Percentiles rank a stretch among this genome's conserved stretches.
phyloP scores from a whole-genome alignment of 2,113 vertebrate species.

The Catagonus wagneri region DNA sequence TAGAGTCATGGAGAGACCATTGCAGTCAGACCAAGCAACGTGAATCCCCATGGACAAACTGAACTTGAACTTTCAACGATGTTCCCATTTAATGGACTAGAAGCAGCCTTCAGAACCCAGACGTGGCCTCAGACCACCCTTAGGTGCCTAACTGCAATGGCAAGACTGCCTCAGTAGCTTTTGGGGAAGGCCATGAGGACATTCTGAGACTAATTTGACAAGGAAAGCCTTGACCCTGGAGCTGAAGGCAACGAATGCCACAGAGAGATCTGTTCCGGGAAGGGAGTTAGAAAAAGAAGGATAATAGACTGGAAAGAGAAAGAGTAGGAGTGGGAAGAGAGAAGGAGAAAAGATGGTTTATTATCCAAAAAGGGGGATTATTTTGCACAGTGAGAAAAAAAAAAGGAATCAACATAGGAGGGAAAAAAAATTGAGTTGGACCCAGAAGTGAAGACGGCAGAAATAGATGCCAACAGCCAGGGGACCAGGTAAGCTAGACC shows the following conservation, averaged over 20 bases:
- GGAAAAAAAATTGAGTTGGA: neutral
- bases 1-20: neutral
- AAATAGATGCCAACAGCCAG: neutral
- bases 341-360: neutral
- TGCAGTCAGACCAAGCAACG: neutral
- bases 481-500: neutral
- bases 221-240: neutral
- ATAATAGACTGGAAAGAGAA: neutral
- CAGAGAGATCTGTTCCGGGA: neutral
- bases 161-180: neutral
- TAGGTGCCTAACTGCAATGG: neutral
- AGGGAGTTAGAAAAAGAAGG: neutral
- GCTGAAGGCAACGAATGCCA: neutral
- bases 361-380: constrained; percentile 13
- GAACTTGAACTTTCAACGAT: neutral
- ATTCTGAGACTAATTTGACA: neutral
- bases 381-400: neutral
- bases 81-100: neutral
- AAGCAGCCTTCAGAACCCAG: neutral
- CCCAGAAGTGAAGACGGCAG: neutral
- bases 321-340: neutral
- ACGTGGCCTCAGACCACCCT: neutral
- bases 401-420: neutral
- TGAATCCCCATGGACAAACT: neutral
- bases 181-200: neutral